These are phyloP conservation scores for Patella caerulea DNA, from an alignment of 2,888 invertebrate species.

Conservation along the genomic window DNA sequence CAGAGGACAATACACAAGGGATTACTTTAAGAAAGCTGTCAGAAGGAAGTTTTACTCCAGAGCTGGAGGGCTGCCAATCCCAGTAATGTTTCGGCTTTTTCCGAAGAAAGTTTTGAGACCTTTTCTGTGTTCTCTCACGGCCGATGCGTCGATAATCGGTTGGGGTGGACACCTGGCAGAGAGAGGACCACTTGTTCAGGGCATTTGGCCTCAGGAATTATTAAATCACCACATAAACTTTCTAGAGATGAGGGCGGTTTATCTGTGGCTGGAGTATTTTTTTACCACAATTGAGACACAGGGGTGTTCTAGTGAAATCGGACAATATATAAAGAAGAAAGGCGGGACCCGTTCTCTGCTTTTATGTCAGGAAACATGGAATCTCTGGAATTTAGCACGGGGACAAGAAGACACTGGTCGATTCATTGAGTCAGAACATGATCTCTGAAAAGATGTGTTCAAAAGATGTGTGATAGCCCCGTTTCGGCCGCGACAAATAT, in stretches of 20 bases:
- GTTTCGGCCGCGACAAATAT: too few species aligned
- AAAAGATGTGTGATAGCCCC: too few species aligned
- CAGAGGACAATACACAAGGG: too few species aligned
- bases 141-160: not conserved
- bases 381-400: too few species aligned
- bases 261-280: not conserved
- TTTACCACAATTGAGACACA: slow-evolving; percentile 2
- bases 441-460: too few species aligned
- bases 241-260: slow-evolving; percentile 8
- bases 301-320: not conserved
- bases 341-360: not conserved
- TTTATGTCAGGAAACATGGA: not conserved
- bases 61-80: too few species aligned
- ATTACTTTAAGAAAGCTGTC: too few species aligned
- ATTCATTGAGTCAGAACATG: slow-evolving; percentile 17
- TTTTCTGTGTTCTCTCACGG: slow-evolving; percentile 15
- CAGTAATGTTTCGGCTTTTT: too few species aligned
- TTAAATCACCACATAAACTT: not conserved
- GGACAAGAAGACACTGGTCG: too few species aligned
- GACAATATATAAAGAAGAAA: slow-evolving; percentile 11
- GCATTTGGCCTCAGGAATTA: not conserved
- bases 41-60: too few species aligned
- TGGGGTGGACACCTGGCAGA: not conserved
- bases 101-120: too few species aligned
- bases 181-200: not conserved